A percentile compares a stretch with the other conserved stretches of the same genome.
phyloP scores from a whole-genome alignment of 2,113 vertebrate species.

The Corythaixoides concolor region DNA sequence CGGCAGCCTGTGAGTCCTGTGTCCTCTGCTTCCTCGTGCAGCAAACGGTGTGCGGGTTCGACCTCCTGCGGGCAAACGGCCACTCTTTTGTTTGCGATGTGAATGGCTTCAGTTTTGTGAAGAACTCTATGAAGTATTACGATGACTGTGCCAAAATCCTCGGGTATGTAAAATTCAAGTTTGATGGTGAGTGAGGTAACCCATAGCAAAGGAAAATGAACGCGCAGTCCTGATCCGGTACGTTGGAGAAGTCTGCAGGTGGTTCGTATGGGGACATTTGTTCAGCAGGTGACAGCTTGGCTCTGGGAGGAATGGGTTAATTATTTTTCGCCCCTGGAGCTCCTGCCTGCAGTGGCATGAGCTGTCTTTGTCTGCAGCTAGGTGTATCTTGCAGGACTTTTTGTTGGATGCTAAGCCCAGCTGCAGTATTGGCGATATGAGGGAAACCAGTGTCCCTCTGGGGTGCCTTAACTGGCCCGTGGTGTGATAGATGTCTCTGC shows the following conservation, averaged over 20 bases:
- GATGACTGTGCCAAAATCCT: constrained; percentile 99
- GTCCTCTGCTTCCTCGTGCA: constrained; percentile 56
- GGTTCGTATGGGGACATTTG: not conserved
- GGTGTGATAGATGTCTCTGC: not conserved
- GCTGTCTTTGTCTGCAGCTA: not conserved
- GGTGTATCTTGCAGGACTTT: not conserved
- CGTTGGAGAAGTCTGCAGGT: not conserved
- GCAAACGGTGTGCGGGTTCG: constrained; percentile 98
- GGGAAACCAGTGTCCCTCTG: not conserved
- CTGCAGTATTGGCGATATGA: not conserved
- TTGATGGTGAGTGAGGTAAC: not conserved
- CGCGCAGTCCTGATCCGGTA: not conserved
- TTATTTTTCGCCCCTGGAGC: not conserved
- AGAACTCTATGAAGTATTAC: constrained; percentile 99
- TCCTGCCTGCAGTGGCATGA: not conserved
- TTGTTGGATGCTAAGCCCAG: not conserved
- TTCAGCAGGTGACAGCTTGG: not conserved
- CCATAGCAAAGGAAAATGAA: not conserved
- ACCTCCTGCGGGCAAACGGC: constrained; percentile 93
- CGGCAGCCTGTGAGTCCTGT: not conserved
- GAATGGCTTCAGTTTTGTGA: constrained; percentile 98
- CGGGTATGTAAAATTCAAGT: constrained; percentile 76
- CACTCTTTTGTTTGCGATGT: constrained; percentile 98
- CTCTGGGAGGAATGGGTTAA: not conserved
- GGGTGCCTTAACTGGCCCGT: not conserved